These are phyloP conservation scores for Sterrhoptilus dennistouni DNA, from an alignment of 2,113 vertebrate genomes.

Conservation along the genomic window DNA sequence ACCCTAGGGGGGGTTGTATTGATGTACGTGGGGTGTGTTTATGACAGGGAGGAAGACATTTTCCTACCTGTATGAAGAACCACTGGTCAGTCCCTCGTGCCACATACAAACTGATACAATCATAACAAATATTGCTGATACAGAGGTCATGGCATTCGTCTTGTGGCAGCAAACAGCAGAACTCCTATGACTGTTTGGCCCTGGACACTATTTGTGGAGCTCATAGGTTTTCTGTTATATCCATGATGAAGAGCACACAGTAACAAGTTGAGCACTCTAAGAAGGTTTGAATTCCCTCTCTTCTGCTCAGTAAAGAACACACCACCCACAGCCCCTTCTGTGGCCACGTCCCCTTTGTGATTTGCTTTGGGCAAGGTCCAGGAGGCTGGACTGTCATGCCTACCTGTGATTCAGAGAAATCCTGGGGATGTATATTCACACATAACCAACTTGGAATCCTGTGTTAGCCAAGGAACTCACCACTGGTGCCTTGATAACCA, in stretches of 20 bases:
- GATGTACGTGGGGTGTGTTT: rapidly evolving
- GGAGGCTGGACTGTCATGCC: background rate
- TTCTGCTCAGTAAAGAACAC: background rate
- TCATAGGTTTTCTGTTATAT: background rate
- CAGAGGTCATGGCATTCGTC: rapidly evolving
- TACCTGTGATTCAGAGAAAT: background rate
- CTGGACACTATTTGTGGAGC: background rate
- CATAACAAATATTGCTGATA: background rate
- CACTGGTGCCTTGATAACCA: background rate
- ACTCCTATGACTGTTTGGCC: background rate
- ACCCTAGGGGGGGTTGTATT: background rate
- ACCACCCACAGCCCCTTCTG: background rate
- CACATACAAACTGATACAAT: background rate
- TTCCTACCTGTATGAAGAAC: background rate
- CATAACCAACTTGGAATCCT: background rate
- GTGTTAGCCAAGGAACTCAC: background rate
- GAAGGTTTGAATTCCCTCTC: background rate
- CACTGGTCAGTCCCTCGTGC: background rate
- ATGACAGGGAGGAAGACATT: background rate
- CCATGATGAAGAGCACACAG: background rate
- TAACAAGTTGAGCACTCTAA: background rate
- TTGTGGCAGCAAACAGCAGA: background rate
- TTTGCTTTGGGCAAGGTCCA: background rate
- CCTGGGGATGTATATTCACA: background rate
- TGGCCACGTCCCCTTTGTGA: background rate